Evolutionary conservation across 2,113 vertebrate species (phyloP), one percentile per base, ranked within the genome.

Genomic region (Glareola pratincola): DNA sequence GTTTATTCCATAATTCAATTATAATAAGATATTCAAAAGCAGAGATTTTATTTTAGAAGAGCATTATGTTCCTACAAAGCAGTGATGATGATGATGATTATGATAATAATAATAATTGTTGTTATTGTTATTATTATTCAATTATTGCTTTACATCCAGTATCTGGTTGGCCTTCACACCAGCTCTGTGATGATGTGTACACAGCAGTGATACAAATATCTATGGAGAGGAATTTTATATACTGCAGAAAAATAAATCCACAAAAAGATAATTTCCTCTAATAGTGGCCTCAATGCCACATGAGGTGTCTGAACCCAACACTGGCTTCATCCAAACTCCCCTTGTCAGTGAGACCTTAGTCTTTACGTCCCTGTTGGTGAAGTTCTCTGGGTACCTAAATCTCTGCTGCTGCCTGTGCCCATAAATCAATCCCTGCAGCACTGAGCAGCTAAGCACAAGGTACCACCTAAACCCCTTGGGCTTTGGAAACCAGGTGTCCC

Each of bases 291-390:
- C 27, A 30, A 4, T 4, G 9, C 21, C 45, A 41, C 39, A 24
- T 72, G 21, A 79, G 8, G 12, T 45, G 8, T 51, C 22, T 72
- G 27, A 96, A 85, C 2, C 8, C 36, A 92, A 6, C 6, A 6
- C 6, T 36, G 34, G 4, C 27, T 73, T 72, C 15, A 8, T 37
- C n/a, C 74, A 64, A 39, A n/a, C 9, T 63, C 39, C 67, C 12
- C 67, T 29, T 45, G 2, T 23, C 69, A 57, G 9, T 30, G 20
- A 14, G 22, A 9, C 18, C 9, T 0, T 0, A 48, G 29, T 51
- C 36, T 69, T 41, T n/a, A 0, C 23, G 30, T 32, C 17, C 12
- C 59, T 60, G 14, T 30, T 1, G 1, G 8, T 59, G 43, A n/a
- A 23, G 6, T 22, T 18, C 2, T 4, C 32, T 27, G 11, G 2